Conservation (phyloP, 1,140 invertebrate genomes). For the Eueides isabella region DNA sequence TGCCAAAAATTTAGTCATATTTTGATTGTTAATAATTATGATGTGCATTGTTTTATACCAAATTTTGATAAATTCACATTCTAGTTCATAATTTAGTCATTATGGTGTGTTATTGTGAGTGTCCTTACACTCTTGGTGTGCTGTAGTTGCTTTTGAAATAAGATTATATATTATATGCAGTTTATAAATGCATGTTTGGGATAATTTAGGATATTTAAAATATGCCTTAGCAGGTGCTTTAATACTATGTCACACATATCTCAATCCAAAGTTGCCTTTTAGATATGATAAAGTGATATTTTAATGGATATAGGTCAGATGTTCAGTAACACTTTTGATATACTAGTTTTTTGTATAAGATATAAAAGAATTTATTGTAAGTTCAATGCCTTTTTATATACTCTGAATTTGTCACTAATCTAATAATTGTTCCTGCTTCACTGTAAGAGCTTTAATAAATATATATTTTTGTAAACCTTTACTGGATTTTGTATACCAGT, state of each 20-base stretch:
- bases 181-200: conserved; percentile 72
- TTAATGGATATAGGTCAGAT: conserved; percentile 72
- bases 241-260: conserved; percentile 74
- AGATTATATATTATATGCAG: conserved; percentile 68
- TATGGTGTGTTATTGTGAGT: conserved; percentile 77
- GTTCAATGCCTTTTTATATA: conserved; percentile 61
- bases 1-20: conserved; percentile 80
- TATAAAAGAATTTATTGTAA: conserved; percentile 57
- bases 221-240: conserved; percentile 76
- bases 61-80: conserved; percentile 72
- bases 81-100: conserved; percentile 80
- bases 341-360: conserved; percentile 71
- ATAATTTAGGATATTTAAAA: conserved; percentile 62
- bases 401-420: conserved; percentile 61
- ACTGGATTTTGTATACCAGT: conserved; percentile 62
- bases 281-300: conserved; percentile 78
- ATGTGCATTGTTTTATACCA: conserved; percentile 75
- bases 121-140: conserved; percentile 68
- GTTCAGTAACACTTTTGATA: conserved; percentile 70
- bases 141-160: conserved; percentile 74
- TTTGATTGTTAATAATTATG: conserved; percentile 58
- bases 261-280: conserved; percentile 82
- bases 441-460: conserved; percentile 71
- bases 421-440: conserved; percentile 72
- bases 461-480: conserved; percentile 76